phyloP scores from a whole-genome alignment of 1,140 invertebrate species.

The Lethrus apterus region DNA sequence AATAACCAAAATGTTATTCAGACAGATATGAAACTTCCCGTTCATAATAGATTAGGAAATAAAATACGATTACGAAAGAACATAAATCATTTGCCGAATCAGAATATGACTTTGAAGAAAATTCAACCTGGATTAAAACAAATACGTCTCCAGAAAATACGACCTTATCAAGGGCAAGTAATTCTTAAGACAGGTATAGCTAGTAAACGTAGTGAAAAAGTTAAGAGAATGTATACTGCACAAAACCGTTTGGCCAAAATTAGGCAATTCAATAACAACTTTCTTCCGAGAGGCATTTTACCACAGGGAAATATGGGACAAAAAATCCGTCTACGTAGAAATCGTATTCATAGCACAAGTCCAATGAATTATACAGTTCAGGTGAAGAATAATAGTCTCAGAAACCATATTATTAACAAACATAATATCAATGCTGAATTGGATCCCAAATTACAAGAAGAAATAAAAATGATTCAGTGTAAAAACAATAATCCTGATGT shows the following conservation, averaged over 20 bases:
- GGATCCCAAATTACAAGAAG: constrained; percentile 9
- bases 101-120: background rate
- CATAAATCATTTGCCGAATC: background rate
- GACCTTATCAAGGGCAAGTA: background rate
- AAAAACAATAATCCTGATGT: background rate
- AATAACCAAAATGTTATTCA: too few species aligned
- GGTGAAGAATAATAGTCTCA: background rate
- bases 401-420: background rate
- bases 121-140: too few species aligned
- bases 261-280: background rate
- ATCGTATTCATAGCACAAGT: background rate
- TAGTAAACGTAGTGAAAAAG: constrained; percentile 2
- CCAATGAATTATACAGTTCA: constrained; percentile 5
- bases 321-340: constrained; percentile 7
- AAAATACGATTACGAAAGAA: background rate
- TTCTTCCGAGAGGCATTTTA: too few species aligned
- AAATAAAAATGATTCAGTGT: background rate
- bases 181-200: background rate
- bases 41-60: constrained; percentile 7
- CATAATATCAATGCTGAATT: background rate
- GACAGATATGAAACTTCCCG: background rate
- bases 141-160: background rate
- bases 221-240: background rate
- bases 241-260: constrained; percentile 6
- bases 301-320: background rate